Evolutionary conservation across 2,888 invertebrate genomes (phyloP), one percentile per base, ranked within the genome.

Genomic region (Lathronympha strigana): DNA sequence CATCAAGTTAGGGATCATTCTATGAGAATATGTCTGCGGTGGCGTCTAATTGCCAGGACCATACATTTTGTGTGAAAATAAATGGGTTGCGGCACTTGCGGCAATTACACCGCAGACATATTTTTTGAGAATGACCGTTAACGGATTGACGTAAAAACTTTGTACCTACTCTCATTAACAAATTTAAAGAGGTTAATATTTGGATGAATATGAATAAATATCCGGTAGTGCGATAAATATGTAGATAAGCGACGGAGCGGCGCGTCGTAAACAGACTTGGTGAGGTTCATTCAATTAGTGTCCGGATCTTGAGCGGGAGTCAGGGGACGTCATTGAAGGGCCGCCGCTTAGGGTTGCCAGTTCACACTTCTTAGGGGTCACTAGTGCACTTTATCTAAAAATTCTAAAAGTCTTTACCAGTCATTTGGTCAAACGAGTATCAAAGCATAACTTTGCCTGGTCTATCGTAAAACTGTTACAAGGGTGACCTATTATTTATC

Each of bases 301-400:
- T 71, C 78, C 78, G 84, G 83, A 83, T 77, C 77, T 75, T 78
- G 76, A 85, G 87, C 82, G 85, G 87, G 88, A 87, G 85, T 81
- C 81, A 78, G 83, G 82, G 82, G 84, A 86, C 86, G 85, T 85
- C 88, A 86, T 86, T 84, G 88, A 88, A 89, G 89, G 90, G 90
- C 87, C 84, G 80, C 73, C 50, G 53, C 40, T 28, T 21, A 60
- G 64, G 68, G 68, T 17, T 49, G 60, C 1, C 66, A 19, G 25
- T 21, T 19, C 5, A 13, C 33, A 45, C 5, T 38, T 36, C 36
- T 17, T 2, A 36, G 21, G n/a, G 23, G 2, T 19, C 9, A 2
- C 13, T 9, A 53, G 4, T 6, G 28, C 31, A 2, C 25, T 28
- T 13, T 8, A 15, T 33, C 33, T 11, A 13, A 33, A 11, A 13